A percentile compares a stretch with the other conserved stretches of the same genome.
These are phyloP conservation scores for Ctenopoma multispine DNA, from an alignment of 2,797 vertebrate genomes.

Conservation along the genomic window DNA sequence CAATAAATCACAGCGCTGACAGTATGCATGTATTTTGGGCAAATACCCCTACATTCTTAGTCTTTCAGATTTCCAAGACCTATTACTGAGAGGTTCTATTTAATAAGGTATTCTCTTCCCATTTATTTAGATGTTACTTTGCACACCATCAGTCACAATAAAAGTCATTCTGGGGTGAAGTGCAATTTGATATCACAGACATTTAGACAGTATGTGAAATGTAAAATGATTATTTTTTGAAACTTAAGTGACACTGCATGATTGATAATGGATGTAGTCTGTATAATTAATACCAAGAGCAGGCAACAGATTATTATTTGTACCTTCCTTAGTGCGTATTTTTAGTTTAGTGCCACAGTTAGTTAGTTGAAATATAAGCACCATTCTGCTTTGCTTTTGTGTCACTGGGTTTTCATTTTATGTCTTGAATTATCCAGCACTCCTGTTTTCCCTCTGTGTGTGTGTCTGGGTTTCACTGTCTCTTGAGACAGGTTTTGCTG, in stretches of 20 bases:
- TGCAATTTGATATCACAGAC: conserved; percentile 6
- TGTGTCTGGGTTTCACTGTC: conserved; percentile 33
- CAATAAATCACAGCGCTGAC: conserved; percentile 49
- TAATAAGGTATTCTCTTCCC: conserved; percentile 48
- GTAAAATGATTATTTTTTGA: too few species aligned
- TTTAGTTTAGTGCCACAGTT: conserved; percentile 6
- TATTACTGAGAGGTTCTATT: conserved; percentile 45
- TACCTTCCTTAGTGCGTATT: background rate
- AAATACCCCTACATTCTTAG: conserved; percentile 4
- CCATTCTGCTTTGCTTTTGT: conserved; percentile 15
- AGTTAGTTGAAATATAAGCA: background rate
- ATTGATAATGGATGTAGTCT: background rate
- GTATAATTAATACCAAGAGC: background rate
- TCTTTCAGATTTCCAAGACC: conserved; percentile 35
- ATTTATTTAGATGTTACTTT: conserved; percentile 49
- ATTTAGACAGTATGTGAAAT: too few species aligned
- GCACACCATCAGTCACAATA: conserved; percentile 29
- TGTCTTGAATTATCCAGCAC: conserved; percentile 28
- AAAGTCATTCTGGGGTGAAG: conserved; percentile 3
- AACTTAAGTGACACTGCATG: too few species aligned
- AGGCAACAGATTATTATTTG: background rate
- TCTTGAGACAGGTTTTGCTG: conserved; percentile 48
- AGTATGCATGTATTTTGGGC: conserved; percentile 27
- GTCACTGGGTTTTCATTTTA: conserved; percentile 41
- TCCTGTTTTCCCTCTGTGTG: conserved; percentile 24